Conservation (phyloP, 2,888 invertebrate genomes). For the Eumerus sabulonum region DNA sequence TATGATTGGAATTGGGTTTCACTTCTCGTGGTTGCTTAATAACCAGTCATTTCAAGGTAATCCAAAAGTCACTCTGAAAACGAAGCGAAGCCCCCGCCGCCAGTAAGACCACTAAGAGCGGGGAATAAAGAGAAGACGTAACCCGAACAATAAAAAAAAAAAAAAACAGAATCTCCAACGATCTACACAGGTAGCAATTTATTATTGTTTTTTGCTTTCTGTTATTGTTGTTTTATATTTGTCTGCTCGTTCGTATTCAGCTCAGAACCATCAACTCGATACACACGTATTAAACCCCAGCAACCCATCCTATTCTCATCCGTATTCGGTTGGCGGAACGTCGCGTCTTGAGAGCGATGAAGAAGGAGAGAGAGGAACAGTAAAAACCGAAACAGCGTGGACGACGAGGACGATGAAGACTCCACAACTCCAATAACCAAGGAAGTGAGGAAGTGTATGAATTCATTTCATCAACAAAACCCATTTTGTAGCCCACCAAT, state of each 20-base stretch:
- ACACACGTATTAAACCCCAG: slow-evolving; percentile 25
- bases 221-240: neutral
- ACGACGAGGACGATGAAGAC: neutral
- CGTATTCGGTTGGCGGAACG: slow-evolving; percentile 48
- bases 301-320: slow-evolving; percentile 41
- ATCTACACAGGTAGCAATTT: slow-evolving; percentile 66
- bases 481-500: slow-evolving; percentile 22
- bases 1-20: slow-evolving; percentile 69
- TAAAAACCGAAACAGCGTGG: neutral
- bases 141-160: slow-evolving; percentile 22
- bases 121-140: slow-evolving; percentile 25
- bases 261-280: slow-evolving; percentile 45
- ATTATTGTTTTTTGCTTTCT: slow-evolving; percentile 43
- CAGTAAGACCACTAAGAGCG: slow-evolving; percentile 8
- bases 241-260: slow-evolving; percentile 38
- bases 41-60: slow-evolving; percentile 69
- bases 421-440: slow-evolving; percentile 43
- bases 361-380: slow-evolving; percentile 16
- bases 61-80: slow-evolving; percentile 67
- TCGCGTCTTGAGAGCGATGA: slow-evolving; percentile 13
- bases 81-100: slow-evolving; percentile 40
- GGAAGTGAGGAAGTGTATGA: slow-evolving; percentile 62
- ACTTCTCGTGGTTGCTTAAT: slow-evolving; percentile 69
- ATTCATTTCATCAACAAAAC: slow-evolving; percentile 51
- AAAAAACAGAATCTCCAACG: slow-evolving; percentile 41